Evolutionary conservation across 2,113 vertebrate species (phyloP), one percentile per base, ranked within the genome.

Genomic region (Pedetes capensis): DNA sequence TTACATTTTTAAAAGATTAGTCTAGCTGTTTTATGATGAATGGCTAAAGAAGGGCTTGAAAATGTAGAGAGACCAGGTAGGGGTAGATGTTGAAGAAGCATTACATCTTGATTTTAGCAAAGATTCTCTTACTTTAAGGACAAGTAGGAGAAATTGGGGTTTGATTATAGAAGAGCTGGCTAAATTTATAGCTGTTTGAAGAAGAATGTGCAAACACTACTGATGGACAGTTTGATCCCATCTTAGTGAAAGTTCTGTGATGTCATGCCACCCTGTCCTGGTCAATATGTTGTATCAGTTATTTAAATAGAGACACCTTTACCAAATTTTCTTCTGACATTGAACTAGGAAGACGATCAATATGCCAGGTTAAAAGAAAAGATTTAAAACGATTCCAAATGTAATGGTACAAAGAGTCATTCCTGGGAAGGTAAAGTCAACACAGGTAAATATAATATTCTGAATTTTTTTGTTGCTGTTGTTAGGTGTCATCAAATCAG

Each of bases 281-380:
- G 90, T 79, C 79, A 79, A 76, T 29, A 29, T n/a, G 18, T 69
- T 75, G 14, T 57, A 57, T 59, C 69, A 64, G 12, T 87, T 42
- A 86, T 80, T 61, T 82, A 34, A 53, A 17, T 23, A 39, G 29
- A 95, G 61, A 92, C 27, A 32, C 0, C 16, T 34, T 92, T 61
- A 89, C 91, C 68, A 78, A 37, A 91, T 89, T 89, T 94, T 80
- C 34, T n/a, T 11, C 34, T 76, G 53, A 84, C 75, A 64, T 20
- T 71, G 13, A 64, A 29, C 13, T 12, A 53, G 29, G 27, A 91
- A 51, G 44, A n/a, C 63, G 87, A 93, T 83, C 64, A 61, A 55
- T 92, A 75, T n/a, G 55, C 79, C 69, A 83, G 22, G 53, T 18
- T 20, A 7, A 53, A 86, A 95, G 42, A 86, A 91, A 57, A 51